Evolutionary conservation across 2,888 invertebrate genomes (phyloP).

Genomic region (Aromia moschata): DNA sequence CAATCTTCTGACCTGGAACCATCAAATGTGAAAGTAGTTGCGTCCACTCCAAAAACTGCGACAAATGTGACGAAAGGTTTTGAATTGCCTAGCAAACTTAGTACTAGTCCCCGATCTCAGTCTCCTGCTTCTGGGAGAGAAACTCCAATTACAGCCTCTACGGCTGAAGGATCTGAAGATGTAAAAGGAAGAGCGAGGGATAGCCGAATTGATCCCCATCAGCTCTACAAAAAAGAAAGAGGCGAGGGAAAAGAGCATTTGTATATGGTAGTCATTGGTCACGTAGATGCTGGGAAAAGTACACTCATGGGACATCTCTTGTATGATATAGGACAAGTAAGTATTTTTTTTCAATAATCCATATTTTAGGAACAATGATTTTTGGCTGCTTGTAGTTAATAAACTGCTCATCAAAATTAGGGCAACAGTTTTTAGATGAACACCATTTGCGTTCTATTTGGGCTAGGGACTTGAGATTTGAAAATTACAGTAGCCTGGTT

Average conservation of each 20-base stretch:
- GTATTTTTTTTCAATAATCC: not conserved
- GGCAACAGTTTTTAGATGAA: too few species aligned
- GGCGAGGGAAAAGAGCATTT: constrained; percentile 85
- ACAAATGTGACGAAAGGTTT: constrained; percentile 69
- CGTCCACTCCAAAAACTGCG: constrained; percentile 64
- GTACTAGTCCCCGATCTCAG: constrained; percentile 71
- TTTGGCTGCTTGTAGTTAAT: too few species aligned
- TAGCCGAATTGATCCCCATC: constrained; percentile 68
- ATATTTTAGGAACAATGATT: too few species aligned
- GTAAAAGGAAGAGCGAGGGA: constrained; percentile 62
- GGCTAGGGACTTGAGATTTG: too few species aligned
- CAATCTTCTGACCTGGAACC: constrained; percentile 26
- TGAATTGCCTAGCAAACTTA: constrained; percentile 60
- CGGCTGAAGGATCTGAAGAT: constrained; percentile 39
- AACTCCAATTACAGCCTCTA: constrained; percentile 59
- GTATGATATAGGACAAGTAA: constrained; percentile 82
- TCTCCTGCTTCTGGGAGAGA: constrained; percentile 74
- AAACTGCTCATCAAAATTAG: too few species aligned
- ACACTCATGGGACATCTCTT: constrained; percentile 97
- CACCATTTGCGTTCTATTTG: too few species aligned
- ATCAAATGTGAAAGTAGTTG: constrained; percentile 54
- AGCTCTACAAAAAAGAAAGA: constrained; percentile 77
- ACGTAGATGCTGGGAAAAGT: constrained; percentile 97
- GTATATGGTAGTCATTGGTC: constrained; percentile 93
- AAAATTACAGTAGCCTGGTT: too few species aligned